Percentiles rank a stretch among this genome's conserved stretches.
These are phyloP conservation scores for Suillia variegata DNA, from an alignment of 2,888 invertebrate genomes.

Conservation along the genomic window DNA sequence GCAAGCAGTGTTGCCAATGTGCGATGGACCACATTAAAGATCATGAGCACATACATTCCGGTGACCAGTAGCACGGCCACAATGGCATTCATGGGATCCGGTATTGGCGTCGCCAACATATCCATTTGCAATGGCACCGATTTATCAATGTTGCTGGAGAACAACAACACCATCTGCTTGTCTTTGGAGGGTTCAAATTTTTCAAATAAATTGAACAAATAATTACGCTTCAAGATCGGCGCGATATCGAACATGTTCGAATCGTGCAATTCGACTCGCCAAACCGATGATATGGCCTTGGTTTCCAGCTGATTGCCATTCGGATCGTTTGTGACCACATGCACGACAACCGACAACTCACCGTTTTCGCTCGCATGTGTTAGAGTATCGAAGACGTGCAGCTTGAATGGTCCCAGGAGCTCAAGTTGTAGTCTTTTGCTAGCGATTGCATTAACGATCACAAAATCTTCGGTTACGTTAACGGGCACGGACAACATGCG, in stretches of 20 bases:
- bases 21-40: slow-evolving; percentile 27
- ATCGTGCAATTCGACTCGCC: slow-evolving; percentile 10
- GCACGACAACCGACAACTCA: too few species aligned
- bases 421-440: slow-evolving; percentile 13
- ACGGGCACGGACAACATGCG: slow-evolving; percentile 14
- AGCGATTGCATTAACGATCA: background rate
- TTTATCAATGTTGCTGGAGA: slow-evolving; percentile 18
- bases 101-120: slow-evolving; percentile 16
- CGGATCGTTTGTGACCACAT: background rate
- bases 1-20: slow-evolving; percentile 28
- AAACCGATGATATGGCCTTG: background rate
- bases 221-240: slow-evolving; percentile 7
- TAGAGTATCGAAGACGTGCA: background rate
- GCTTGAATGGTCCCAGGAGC: slow-evolving; percentile 23
- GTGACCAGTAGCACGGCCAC: slow-evolving; percentile 12
- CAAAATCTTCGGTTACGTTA: background rate
- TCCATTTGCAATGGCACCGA: slow-evolving; percentile 23
- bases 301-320: slow-evolving; percentile 18
- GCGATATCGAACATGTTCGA: background rate
- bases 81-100: slow-evolving; percentile 10
- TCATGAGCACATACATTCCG: slow-evolving; percentile 23
- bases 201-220: slow-evolving; percentile 5
- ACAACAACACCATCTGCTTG: background rate
- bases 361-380: too few species aligned
- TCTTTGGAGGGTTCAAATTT: slow-evolving; percentile 4